Conservation (phyloP, 2,113 vertebrate genomes). For the Ammodytes dubius region DNA sequence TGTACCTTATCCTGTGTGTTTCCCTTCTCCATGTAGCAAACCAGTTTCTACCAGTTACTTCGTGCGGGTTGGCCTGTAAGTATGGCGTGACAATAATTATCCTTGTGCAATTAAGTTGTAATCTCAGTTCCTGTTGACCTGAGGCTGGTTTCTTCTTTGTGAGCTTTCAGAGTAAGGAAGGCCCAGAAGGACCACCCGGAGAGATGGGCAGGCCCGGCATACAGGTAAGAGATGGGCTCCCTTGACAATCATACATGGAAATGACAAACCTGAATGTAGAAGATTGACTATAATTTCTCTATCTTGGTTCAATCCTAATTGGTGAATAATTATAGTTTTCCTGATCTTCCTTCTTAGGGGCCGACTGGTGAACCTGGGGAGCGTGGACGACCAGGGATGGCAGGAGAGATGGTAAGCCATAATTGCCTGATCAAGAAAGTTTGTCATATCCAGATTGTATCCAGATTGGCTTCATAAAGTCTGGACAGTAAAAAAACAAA, state of each 20-base stretch:
- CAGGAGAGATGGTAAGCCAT: conserved; percentile 84
- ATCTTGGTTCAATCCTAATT: neutral
- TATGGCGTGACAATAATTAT: conserved; percentile 54
- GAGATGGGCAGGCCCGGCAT: conserved; percentile 87
- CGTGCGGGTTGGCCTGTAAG: conserved; percentile 91
- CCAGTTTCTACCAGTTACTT: conserved; percentile 89
- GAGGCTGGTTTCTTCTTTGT: conserved; percentile 66
- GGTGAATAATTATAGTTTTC: neutral
- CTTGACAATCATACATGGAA: neutral
- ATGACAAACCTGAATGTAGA: neutral
- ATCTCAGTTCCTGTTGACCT: conserved; percentile 40
- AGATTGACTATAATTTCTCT: neutral
- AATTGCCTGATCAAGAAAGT: neutral
- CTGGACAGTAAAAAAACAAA: too few relatives aligned
- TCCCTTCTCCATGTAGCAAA: conserved; percentile 82
- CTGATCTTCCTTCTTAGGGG: conserved; percentile 79
- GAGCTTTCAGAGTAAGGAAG: conserved; percentile 85
- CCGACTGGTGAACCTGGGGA: conserved; percentile 84
- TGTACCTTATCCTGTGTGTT: neutral
- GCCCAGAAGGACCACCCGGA: conserved; percentile 85
- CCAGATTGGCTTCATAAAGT: too few relatives aligned
- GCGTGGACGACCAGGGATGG: conserved; percentile 83
- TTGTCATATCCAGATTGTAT: too few relatives aligned
- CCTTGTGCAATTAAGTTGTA: neutral
- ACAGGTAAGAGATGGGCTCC: conserved; percentile 75